Base-by-base conservation (phyloP, 1,140 invertebrate genomes). In the Calephelis virginiensis region DNA sequence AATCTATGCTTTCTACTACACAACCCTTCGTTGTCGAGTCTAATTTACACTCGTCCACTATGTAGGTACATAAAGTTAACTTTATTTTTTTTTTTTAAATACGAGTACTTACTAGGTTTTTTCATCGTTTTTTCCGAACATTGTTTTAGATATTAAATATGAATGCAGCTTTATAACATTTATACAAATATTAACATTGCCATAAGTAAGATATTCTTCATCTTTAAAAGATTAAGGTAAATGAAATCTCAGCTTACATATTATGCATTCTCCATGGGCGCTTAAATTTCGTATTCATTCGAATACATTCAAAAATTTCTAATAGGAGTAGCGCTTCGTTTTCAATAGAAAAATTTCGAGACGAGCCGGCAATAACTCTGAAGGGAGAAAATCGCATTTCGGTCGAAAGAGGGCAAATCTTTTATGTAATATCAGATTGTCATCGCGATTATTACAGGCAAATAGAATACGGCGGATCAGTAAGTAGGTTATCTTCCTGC, bases 371-470 rank as follows among this genome's bases (percentile, higher is more conserved):
- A 87, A 91, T 89, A 89, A 83, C 80, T 89, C 71, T 70, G 80
- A 80, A 84, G 83, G 83, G 82, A 85, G 83, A 82, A 91, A 91
- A 91, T 91, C 89, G 83, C 82, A 88, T 89, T 91, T 89, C 81
- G 85, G 84, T 87, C 85, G 80, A 85, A 86, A 82, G 86, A 89
- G 86, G 86, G 89, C 80, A 91, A 91, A 89, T 91, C 86, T 91
- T 91, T 91, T 91, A 91, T 91, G 86, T 89, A 91, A 89, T 91
- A 91, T 89, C 81, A 89, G 89, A 91, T 89, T 91, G 89, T 91
- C 86, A 91, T 89, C 86, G 86, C 86, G 89, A 91, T 91, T 91
- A 91, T 91, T 91, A 91, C 82, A 89, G 86, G 86, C 85, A 91
- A 91, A 91, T 89, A 91, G 89, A 91, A 91, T 89, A 89, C 89